These are phyloP conservation scores for Camelus bactrianus DNA, from an alignment of 2,113 vertebrate genomes.

Conservation along the genomic window DNA sequence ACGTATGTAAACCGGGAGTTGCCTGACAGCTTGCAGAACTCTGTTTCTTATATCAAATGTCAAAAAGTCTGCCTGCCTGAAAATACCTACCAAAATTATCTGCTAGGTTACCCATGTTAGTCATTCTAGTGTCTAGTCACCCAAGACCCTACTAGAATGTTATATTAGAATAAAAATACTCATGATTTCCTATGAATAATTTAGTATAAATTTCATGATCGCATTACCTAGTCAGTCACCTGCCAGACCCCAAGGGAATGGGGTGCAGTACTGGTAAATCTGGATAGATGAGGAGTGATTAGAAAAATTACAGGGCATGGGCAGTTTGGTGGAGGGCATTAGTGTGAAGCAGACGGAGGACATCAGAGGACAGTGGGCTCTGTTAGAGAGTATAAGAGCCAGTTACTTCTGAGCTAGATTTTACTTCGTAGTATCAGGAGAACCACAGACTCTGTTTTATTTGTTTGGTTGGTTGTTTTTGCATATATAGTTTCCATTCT, in stretches of 20 bases:
- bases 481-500: neutral
- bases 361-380: neutral
- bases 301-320: neutral
- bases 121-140: neutral
- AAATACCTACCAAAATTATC: slow-evolving; percentile 24
- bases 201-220: neutral
- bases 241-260: neutral
- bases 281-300: slow-evolving; percentile 2
- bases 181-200: neutral
- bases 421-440: neutral
- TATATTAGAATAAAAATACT: slow-evolving; percentile 6
- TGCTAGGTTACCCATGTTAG: neutral
- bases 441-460: neutral
- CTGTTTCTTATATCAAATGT: slow-evolving; percentile 42
- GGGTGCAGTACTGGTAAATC: neutral
- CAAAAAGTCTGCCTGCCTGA: slow-evolving; percentile 41
- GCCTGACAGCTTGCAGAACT: slow-evolving; percentile 40
- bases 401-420: neutral
- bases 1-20: slow-evolving; percentile 20
- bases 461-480: neutral
- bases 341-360: neutral
- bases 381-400: neutral
- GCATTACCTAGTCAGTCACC: neutral
- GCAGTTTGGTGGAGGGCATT: neutral
- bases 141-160: neutral